Base-by-base conservation (phyloP, 2,797 vertebrate species). In the Chelon labrosus region DNA sequence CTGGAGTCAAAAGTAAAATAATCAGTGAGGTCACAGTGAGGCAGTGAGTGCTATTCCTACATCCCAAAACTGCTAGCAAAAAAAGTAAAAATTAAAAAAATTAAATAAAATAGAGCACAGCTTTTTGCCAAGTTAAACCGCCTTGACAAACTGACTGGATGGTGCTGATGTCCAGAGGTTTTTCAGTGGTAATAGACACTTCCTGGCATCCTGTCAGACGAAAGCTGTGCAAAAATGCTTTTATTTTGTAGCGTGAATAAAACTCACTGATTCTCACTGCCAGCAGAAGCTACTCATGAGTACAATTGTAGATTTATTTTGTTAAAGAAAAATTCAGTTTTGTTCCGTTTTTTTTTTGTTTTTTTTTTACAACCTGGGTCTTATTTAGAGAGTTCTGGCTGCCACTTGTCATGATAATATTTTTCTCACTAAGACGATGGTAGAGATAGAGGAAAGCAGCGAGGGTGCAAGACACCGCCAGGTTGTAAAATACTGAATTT, bases 31-130 rank as follows among this genome's bases (percentile, higher is more conserved):
- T 92, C 89, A 91, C 89, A 91, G 91, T 91, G 89, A 93, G 91
- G 88, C 92, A 92, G 91, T 93, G 89, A 93, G 89, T 87, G 90
- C 89, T 92, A 91, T 91, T 92, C 89, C 85, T 87, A 88, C 92
- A 91, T 89, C 85, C 80, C 80, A 76, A 83, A 83, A 86, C 63
- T 49, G 54, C 57, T 47, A 56, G 42, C 63, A 54, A 80, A 51
- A 54, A 58, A 57, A 31, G 62, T 22, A 1, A 22, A 22, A 22
- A 22, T 22, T 22, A 22, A 22, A 22, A n/a, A 59, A 41, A 46
- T 50, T 64, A 66, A 52, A 59, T 56, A 71, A 72, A 39, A 80
- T 73, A 35, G 73, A 63, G 72, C 61, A 65, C 59, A 46, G 67
- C 38, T 82, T 80, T 49, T 75, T 0, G 52, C 83, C 86, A 82